Evolutionary conservation across 1,140 invertebrate genomes (phyloP).

Genomic region (Penaeus vannamei): DNA sequence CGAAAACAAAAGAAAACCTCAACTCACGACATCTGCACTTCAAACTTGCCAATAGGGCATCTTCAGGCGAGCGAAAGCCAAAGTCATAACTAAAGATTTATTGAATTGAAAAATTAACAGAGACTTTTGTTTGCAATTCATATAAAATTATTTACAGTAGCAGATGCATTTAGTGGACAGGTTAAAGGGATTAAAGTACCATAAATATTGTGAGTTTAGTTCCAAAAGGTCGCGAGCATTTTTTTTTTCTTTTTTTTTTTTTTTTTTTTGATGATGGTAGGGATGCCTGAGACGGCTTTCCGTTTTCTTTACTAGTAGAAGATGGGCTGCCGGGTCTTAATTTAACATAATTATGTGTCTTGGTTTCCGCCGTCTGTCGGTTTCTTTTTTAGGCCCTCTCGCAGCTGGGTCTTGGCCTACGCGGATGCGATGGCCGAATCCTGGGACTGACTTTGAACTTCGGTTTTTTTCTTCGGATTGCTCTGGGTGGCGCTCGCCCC

Average conservation of each 20-base stretch:
- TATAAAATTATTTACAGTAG: conserved; percentile 17
- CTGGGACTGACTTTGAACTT: no score
- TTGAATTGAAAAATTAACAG: conserved; percentile 39
- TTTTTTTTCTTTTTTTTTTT: no score
- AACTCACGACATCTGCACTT: conserved; percentile 43
- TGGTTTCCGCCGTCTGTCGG: conserved; percentile 10
- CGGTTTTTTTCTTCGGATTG: no score
- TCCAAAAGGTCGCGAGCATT: no score
- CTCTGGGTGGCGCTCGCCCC: no score
- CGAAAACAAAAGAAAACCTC: conserved; percentile 40
- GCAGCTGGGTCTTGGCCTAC: no score
- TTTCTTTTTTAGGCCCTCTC: background rate
- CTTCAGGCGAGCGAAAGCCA: conserved; percentile 33
- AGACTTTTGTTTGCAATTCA: conserved; percentile 31
- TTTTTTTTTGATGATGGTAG: background rate
- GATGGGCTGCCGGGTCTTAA: background rate
- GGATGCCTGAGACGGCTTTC: background rate
- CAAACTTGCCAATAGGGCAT: conserved; percentile 47
- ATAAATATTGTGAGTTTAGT: no score
- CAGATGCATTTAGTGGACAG: background rate
- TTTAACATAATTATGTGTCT: conserved; percentile 37
- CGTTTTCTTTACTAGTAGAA: conserved; percentile 20
- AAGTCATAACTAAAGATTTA: conserved; percentile 35
- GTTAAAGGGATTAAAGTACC: conserved; percentile 1
- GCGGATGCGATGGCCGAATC: no score